Evolutionary conservation across 2,113 vertebrate species (phyloP).

Genomic region (Potamarius usumacintae): DNA sequence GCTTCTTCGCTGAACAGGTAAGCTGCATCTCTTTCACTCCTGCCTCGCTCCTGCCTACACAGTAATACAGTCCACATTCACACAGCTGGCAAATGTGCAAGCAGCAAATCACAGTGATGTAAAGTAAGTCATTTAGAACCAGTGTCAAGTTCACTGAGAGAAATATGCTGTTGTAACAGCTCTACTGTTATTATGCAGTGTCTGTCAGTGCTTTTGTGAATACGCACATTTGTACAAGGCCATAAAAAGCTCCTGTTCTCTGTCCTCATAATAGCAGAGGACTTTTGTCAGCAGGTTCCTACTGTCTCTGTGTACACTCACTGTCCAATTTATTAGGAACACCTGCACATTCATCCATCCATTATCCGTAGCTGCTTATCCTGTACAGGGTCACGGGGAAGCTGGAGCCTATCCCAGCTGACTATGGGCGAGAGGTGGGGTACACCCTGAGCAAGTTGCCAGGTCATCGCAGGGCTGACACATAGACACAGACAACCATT

Average conservation of each 20-base stretch:
- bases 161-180: not conserved
- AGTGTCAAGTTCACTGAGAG: not conserved
- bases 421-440: no score
- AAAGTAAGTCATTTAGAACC: not conserved
- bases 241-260: slow-evolving; percentile 28
- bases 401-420: no score
- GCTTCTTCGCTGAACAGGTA: slow-evolving; percentile 98
- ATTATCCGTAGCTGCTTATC: no score
- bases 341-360: no score
- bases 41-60: not conserved
- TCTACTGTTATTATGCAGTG: not conserved
- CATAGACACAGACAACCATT: no score
- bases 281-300: slow-evolving; percentile 29
- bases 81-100: not conserved
- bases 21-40: not conserved
- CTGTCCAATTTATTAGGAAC: not conserved
- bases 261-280: slow-evolving; percentile 11
- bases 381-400: no score
- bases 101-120: not conserved
- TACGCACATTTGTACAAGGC: slow-evolving; percentile 2
- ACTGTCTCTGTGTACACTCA: not conserved
- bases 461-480: no score
- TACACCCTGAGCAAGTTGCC: no score
- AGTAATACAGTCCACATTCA: not conserved
- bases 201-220: slow-evolving; percentile 25